Evolutionary conservation across 2,888 invertebrate species (phyloP).

Genomic region (Hypsopygia costalis): DNA sequence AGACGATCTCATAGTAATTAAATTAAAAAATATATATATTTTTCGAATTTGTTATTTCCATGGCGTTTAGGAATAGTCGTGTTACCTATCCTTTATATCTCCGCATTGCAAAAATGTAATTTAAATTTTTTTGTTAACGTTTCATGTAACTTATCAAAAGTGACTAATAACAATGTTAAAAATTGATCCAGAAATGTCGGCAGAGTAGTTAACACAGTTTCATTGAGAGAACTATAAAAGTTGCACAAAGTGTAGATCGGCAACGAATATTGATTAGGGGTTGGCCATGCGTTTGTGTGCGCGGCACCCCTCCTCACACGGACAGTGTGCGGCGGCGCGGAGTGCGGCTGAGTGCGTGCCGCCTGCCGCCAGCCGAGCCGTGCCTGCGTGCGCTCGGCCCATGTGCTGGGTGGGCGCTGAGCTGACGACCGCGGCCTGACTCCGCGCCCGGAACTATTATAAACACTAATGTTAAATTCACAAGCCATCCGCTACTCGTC

Average conservation of each 20-base stretch:
- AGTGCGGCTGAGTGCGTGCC: constrained; percentile 15
- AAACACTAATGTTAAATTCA: constrained; percentile 39
- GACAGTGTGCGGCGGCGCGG: constrained; percentile 29
- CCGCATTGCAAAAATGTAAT: too few species aligned
- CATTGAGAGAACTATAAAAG: constrained; percentile 50
- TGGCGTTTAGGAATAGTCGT: too few species aligned
- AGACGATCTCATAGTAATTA: too few species aligned
- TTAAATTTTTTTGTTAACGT: too few species aligned
- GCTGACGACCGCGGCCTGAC: constrained; percentile 17
- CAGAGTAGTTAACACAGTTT: constrained; percentile 27
- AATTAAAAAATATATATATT: too few species aligned
- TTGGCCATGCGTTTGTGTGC: constrained; percentile 48
- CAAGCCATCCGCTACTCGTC: constrained; percentile 21
- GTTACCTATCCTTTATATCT: too few species aligned
- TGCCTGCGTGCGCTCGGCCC: constrained; percentile 26
- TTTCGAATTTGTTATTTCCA: too few species aligned
- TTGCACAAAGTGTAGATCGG: constrained; percentile 52
- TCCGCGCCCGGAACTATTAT: constrained; percentile 31
- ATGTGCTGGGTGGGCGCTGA: constrained; percentile 29
- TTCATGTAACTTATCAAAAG: too few species aligned
- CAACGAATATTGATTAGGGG: constrained; percentile 72
- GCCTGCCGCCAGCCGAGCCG: too few species aligned
- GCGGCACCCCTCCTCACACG: constrained; percentile 33
- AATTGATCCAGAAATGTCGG: neutral
- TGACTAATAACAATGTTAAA: too few species aligned